Percentiles rank a stretch among this genome's conserved stretches.
Conservation (phyloP, 2,113 vertebrate genomes). For the Spizaetus ornatus region DNA sequence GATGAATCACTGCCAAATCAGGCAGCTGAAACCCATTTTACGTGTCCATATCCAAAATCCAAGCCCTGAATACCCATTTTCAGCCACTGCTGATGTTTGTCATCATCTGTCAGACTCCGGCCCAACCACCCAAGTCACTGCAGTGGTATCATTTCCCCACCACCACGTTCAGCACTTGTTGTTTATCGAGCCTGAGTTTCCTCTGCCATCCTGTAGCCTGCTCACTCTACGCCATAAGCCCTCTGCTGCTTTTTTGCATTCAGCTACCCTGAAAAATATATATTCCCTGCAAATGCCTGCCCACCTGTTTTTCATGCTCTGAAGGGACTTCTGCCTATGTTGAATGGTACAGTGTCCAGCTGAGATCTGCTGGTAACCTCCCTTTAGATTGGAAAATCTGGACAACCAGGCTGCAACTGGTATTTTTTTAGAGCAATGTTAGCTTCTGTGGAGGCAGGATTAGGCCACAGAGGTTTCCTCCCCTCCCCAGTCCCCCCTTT, state of each 20-base stretch:
- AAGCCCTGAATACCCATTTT: neutral
- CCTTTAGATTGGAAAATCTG: neutral
- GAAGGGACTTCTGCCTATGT: accelerated
- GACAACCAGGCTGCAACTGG: neutral
- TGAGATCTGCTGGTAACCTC: neutral
- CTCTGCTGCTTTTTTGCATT: neutral
- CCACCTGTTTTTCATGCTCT: neutral
- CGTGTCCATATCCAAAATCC: neutral
- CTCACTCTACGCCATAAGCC: neutral
- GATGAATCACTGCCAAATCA: neutral
- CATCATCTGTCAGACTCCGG: accelerated
- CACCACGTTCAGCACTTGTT: neutral
- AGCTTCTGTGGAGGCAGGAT: neutral
- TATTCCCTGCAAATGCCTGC: neutral
- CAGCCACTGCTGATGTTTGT: neutral
- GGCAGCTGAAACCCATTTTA: neutral
- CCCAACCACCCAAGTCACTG: neutral
- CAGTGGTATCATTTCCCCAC: neutral
- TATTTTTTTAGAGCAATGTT: neutral
- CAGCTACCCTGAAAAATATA: neutral
- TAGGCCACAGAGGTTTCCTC: neutral
- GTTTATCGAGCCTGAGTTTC: neutral
- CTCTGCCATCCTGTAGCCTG: neutral
- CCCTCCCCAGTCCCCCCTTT: neutral
- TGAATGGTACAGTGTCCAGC: neutral